These are phyloP conservation scores for Lates calcarifer DNA, from an alignment of 2,113 vertebrate genomes.

Conservation along the genomic window DNA sequence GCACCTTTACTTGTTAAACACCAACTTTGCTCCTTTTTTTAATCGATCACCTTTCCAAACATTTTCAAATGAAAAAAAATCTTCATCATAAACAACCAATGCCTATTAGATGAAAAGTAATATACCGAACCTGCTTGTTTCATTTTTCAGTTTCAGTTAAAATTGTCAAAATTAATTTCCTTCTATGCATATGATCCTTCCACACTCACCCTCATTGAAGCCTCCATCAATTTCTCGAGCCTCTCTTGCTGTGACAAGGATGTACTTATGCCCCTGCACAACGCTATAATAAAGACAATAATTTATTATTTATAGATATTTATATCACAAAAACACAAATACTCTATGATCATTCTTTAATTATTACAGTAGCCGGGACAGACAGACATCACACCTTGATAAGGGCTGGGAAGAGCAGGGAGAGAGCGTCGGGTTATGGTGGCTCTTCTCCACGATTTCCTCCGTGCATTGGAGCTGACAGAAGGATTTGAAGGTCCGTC, in stretches of 20 bases:
- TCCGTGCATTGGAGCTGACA: conserved; percentile 54
- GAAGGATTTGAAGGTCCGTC: conserved; percentile 15
- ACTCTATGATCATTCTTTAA: fast-evolving
- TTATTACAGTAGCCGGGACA: background rate
- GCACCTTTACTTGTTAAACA: background rate
- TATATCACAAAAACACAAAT: background rate
- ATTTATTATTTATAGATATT: too few relatives aligned
- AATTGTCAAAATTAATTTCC: background rate
- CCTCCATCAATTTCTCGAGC: conserved; percentile 81
- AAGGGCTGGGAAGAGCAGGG: conserved; percentile 69
- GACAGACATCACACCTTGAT: conserved; percentile 71
- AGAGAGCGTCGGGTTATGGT: conserved; percentile 82
- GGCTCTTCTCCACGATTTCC: conserved; percentile 85
- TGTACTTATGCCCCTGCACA: conserved; percentile 78
- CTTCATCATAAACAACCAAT: background rate
- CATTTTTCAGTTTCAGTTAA: background rate
- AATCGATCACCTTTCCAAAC: too few relatives aligned
- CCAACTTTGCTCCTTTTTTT: background rate
- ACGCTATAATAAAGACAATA: conserved; percentile 44
- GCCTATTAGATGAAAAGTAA: background rate
- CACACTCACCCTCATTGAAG: conserved; percentile 78
- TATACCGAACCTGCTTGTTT: too few relatives aligned
- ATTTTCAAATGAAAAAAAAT: too few relatives aligned
- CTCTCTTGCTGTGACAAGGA: conserved; percentile 80
- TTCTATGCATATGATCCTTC: background rate